Evolutionary conservation across 2,888 invertebrate genomes (phyloP), one percentile per base, ranked within the genome.

Genomic region (Chaitophorus viminalis): DNA sequence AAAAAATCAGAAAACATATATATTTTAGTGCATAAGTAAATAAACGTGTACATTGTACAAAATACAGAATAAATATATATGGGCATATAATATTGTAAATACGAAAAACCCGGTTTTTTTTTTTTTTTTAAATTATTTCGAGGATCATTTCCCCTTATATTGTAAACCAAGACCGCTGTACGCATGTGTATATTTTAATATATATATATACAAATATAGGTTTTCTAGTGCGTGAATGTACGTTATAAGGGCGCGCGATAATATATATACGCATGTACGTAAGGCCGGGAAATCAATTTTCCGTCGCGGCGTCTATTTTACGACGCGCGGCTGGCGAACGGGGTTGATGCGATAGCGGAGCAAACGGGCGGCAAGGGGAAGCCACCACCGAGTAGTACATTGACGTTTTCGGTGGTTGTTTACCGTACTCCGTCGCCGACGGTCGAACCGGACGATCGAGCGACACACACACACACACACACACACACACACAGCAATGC

Each of bases 261-360:
- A n/a, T 11, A 11, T 6, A 6, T 21, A 54, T 21, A 1, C 11
- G 46, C 14, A 14, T 11, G 39, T 6, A 11, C 11, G 29, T 70
- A 39, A 39, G 68, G 46, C 39, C 31, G 81, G 81, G 68, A 82
- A 82, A 82, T 82, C 82, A 82, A 82, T 82, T 70, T 82, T 39
- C 70, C 70, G 82, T 70, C 70, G 79, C 33, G 79, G 79, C 79
- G 60, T 79, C 60, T 79, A n/a, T 65, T 65, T 65, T 79, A 60
- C 65, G 60, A 65, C n/a, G 33, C 31, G 60, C 70, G 31, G 70
- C 31, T n/a, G 60, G 60, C 31, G n/a, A 36, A 60, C 76, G n/a
- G 36, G 29, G 52, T n/a, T 33, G 54, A 31, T 1, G 2, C 17
- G 25, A 3, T 9, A 46, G 21, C 29, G 76, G 39, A n/a, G 39